Evolutionary conservation across 1,140 invertebrate species (phyloP).

Genomic region (Stegodyphus dumicola): DNA sequence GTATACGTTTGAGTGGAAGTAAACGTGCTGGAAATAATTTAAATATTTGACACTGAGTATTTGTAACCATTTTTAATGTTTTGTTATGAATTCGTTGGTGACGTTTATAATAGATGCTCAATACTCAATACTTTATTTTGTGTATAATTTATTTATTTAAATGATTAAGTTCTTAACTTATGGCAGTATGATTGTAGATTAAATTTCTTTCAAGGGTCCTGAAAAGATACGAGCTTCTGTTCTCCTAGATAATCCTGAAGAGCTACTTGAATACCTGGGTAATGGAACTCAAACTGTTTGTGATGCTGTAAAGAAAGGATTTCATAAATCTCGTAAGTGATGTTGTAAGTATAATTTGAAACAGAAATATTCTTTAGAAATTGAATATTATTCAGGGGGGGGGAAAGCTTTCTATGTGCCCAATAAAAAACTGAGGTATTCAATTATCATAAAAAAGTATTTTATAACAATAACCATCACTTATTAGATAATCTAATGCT

Average conservation of each 20-base stretch:
- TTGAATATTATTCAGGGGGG: too few relatives aligned
- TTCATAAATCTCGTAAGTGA: slow-evolving; percentile 48
- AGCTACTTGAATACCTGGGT: slow-evolving; percentile 1
- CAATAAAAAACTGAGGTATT: too few relatives aligned
- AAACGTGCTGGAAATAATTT: too few relatives aligned
- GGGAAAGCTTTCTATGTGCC: too few relatives aligned
- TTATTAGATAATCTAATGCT: too few relatives aligned
- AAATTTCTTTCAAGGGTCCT: slow-evolving; percentile 22
- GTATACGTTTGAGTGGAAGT: too few relatives aligned
- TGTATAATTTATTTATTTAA: neutral
- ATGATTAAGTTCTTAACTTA: neutral
- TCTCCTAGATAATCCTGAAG: slow-evolving; percentile 9
- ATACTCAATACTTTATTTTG: neutral
- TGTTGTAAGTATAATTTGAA: slow-evolving; percentile 30
- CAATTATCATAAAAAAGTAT: too few relatives aligned
- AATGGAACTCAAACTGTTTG: slow-evolving; percentile 8
- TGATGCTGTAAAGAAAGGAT: slow-evolving; percentile 22
- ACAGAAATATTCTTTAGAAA: neutral
- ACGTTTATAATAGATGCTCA: too few relatives aligned
- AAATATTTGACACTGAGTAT: too few relatives aligned
- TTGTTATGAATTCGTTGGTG: too few relatives aligned
- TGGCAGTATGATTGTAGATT: neutral
- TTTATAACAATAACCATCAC: too few relatives aligned
- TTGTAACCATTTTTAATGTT: too few relatives aligned
- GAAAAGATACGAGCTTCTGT: slow-evolving; percentile 39